Percentiles rank a stretch among this genome's conserved stretches.
Evolutionary conservation across 1,140 invertebrate species (phyloP).

Genomic region (Drosophila tristis): DNA sequence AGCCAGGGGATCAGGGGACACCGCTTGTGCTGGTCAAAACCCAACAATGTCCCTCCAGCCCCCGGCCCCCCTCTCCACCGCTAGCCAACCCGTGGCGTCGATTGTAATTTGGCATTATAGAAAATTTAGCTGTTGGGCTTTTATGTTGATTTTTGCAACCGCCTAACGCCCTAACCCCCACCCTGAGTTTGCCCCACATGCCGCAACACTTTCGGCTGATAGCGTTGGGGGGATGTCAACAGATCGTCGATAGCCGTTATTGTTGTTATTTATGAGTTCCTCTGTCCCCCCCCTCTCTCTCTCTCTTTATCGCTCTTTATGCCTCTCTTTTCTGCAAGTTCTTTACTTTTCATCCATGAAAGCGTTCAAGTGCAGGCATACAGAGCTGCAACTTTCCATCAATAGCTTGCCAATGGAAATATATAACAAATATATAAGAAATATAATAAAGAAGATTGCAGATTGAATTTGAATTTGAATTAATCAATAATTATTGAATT

Average conservation of each 20-base stretch:
- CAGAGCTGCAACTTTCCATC: too few relatives aligned
- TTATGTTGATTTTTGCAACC: conserved; percentile 10
- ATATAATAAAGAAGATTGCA: too few relatives aligned
- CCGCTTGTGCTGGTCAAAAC: conserved; percentile 17
- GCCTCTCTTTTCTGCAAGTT: too few relatives aligned
- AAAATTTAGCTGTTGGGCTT: conserved; percentile 29
- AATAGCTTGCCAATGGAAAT: too few relatives aligned
- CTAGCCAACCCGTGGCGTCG: conserved; percentile 3
- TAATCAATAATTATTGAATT: too few relatives aligned
- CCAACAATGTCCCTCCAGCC: conserved; percentile 9
- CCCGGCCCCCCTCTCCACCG: too few relatives aligned
- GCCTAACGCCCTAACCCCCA: background rate
- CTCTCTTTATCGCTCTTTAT: too few relatives aligned
- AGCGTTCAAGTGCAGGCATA: too few relatives aligned
- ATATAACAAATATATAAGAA: too few relatives aligned
- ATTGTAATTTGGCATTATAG: conserved; percentile 52
- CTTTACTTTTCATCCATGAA: too few relatives aligned
- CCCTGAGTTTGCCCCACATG: background rate
- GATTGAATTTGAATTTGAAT: too few relatives aligned
- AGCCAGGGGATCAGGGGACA: background rate
- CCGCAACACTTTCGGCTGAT: conserved; percentile 15
- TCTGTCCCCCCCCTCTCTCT: too few relatives aligned
- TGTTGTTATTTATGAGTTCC: conserved; percentile 65
- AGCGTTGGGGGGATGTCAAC: background rate
- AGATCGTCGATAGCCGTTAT: conserved; percentile 62